phyloP scores from a whole-genome alignment of 1,140 invertebrate genomes.

The Leptinotarsa lineolata region DNA sequence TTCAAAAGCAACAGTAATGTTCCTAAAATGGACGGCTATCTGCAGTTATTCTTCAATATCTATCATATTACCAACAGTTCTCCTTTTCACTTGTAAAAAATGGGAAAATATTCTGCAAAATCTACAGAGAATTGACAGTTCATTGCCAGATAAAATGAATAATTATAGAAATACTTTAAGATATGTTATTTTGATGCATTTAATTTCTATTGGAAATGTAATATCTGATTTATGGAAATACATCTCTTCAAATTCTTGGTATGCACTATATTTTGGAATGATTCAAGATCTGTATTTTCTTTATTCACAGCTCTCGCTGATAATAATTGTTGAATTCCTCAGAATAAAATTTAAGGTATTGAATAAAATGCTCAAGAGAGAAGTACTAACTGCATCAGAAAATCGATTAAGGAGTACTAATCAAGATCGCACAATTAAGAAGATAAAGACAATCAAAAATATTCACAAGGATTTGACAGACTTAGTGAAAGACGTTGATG shows the following conservation, averaged over 20 bases:
- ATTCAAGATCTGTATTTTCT: background rate
- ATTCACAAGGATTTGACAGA: background rate
- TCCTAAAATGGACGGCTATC: background rate
- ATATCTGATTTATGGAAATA: no score
- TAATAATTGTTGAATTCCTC: background rate
- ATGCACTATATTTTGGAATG: background rate
- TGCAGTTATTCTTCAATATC: background rate
- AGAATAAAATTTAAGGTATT: background rate
- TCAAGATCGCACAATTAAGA: background rate
- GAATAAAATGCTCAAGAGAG: background rate
- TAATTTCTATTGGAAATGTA: no score
- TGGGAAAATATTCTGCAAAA: background rate
- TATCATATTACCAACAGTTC: background rate
- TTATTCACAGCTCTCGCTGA: background rate
- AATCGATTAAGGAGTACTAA: background rate
- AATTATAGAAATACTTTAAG: no score
- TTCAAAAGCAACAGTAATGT: background rate
- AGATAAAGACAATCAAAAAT: conserved; percentile 1
- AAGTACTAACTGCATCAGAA: background rate
- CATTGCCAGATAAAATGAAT: no score
- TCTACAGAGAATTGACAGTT: no score
- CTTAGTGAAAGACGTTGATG: background rate
- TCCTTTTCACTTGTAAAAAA: background rate
- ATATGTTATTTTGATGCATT: no score
- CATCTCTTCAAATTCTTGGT: no score